phyloP scores from a whole-genome alignment of 1,140 invertebrate species.

The Battus philenor region DNA sequence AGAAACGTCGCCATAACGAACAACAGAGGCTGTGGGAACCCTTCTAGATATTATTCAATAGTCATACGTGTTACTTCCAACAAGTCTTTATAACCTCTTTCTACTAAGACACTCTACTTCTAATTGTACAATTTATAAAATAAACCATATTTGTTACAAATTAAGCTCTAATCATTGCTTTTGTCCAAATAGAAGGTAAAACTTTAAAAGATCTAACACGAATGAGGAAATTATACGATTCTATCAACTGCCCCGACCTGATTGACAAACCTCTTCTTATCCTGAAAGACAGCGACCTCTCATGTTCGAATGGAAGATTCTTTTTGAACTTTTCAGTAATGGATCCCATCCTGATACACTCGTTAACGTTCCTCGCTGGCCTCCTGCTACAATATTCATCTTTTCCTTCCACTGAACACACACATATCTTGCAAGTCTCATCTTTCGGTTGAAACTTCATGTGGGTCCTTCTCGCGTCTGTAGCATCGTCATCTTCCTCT shows the following conservation, averaged over 20 bases:
- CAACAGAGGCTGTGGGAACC: no score
- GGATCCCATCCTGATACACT: constrained; percentile 41
- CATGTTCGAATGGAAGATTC: constrained; percentile 38
- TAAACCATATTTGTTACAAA: no score
- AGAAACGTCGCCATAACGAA: no score
- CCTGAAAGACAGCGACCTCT: constrained; percentile 37
- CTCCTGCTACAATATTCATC: constrained; percentile 48
- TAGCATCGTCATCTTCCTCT: constrained; percentile 16
- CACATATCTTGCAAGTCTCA: constrained; percentile 45
- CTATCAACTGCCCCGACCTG: constrained; percentile 22
- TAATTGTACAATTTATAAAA: no score
- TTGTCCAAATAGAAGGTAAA: no score
- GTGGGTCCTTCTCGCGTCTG: constrained; percentile 31
- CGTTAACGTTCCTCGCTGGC: constrained; percentile 53
- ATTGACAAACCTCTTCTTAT: constrained; percentile 50
- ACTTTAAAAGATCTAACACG: no score
- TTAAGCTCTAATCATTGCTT: no score
- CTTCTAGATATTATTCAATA: no score
- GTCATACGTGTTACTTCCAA: no score
- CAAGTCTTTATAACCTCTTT: no score
- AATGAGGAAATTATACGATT: no score
- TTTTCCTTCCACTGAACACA: constrained; percentile 53
- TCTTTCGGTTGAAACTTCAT: constrained; percentile 35
- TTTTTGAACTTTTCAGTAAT: constrained; percentile 30
- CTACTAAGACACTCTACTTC: no score